These are phyloP conservation scores for Enoplosus armatus DNA, from an alignment of 2,797 vertebrate species.

Conservation along the genomic window DNA sequence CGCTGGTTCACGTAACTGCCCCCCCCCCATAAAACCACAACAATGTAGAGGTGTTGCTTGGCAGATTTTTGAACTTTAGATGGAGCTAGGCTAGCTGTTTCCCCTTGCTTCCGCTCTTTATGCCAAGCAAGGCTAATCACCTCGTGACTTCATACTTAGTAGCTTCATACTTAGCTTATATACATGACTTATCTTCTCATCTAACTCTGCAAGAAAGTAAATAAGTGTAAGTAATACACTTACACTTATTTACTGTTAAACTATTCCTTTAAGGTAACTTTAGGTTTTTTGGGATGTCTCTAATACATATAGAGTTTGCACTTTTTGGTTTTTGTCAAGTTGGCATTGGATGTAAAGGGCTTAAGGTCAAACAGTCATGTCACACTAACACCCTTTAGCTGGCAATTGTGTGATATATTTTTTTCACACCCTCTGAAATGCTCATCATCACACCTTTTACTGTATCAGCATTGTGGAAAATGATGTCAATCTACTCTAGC, in stretches of 20 bases:
- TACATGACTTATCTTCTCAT: constrained; percentile 5
- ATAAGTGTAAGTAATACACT: not conserved
- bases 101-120: not conserved
- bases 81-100: not conserved
- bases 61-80: not conserved
- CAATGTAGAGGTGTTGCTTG: too few species aligned
- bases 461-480: constrained; percentile 57
- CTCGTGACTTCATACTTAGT: constrained; percentile 1
- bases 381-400: constrained; percentile 38
- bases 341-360: not conserved
- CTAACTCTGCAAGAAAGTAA: not conserved
- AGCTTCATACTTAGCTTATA: not conserved
- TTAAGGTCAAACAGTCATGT: constrained; percentile 23
- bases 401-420: constrained; percentile 25
- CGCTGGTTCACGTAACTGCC: not conserved
- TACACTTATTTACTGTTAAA: not conserved
- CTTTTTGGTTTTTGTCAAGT: constrained; percentile 1
- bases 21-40: not conserved
- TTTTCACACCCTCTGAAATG: constrained; percentile 55
- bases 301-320: not conserved
- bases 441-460: constrained; percentile 57
- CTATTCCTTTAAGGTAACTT: not conserved
- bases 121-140: not conserved
- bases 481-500: constrained; percentile 43
- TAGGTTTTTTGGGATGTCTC: not conserved